Evolutionary conservation across 2,888 invertebrate species (phyloP).

Genomic region (Sesia bembeciformis): DNA sequence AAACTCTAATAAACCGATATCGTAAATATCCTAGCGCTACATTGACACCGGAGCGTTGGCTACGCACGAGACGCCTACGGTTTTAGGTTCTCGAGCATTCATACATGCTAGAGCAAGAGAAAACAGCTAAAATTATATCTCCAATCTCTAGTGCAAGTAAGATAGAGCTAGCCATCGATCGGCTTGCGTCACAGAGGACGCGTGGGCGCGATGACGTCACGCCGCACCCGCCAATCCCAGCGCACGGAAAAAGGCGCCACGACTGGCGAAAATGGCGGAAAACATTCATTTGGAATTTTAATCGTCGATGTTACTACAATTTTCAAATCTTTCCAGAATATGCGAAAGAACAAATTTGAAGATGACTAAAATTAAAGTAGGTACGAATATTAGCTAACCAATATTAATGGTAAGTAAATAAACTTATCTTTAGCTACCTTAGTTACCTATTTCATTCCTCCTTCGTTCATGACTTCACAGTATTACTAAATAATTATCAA

Average conservation of each 20-base stretch:
- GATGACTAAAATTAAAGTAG: too few relatives aligned
- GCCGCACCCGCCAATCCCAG: slow-evolving; percentile 43
- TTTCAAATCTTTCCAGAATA: too few relatives aligned
- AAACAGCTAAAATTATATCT: slow-evolving; percentile 6
- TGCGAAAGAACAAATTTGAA: too few relatives aligned
- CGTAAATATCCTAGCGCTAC: slow-evolving; percentile 33
- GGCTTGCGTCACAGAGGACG: slow-evolving; percentile 65
- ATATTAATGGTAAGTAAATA: too few relatives aligned
- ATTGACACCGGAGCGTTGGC: slow-evolving; percentile 25
- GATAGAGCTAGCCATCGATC: slow-evolving; percentile 51
- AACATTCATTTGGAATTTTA: slow-evolving; percentile 13
- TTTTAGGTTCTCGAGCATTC: slow-evolving; percentile 56
- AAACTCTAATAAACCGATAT: slow-evolving; percentile 36
- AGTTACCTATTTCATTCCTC: too few relatives aligned
- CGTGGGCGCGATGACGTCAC: slow-evolving; percentile 73
- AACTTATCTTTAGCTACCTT: too few relatives aligned
- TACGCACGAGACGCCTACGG: slow-evolving; percentile 67
- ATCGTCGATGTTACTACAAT: not conserved
- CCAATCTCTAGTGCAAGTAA: slow-evolving; percentile 17
- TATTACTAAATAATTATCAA: too few relatives aligned
- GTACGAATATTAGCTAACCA: too few relatives aligned
- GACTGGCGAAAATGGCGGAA: slow-evolving; percentile 35
- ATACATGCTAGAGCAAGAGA: slow-evolving; percentile 43
- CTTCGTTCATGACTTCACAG: too few relatives aligned
- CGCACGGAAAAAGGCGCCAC: slow-evolving; percentile 54